Evolutionary conservation across 2,888 invertebrate species (phyloP), one percentile per base, ranked within the genome.

Genomic region (Lasioglossum malachurum): DNA sequence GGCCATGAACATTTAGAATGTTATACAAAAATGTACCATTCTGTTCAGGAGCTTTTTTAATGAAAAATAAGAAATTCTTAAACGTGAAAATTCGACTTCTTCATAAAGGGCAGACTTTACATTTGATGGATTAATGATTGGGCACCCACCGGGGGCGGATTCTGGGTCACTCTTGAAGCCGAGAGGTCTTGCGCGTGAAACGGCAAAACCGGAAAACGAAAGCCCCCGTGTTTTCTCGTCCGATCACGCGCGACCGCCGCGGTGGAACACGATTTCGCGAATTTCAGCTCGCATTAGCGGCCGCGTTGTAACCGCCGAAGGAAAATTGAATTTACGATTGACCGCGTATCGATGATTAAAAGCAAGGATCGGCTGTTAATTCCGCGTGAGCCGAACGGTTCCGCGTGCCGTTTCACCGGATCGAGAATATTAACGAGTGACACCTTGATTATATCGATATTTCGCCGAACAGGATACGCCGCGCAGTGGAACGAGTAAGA

Each of bases 401-500:
- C 75, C 71, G 57, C 57, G 83, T 82, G 57, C 75, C 83, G n/a
- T 75, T 82, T 75, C 69, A 60, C 69, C 31, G 31, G 57, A 46
- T 71, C 83, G 75, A 57, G 71, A 74, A 71, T 82, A 44, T 83
- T 82, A 75, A 75, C 75, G 83, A 82, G 64, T 27, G 69, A 82
- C 74, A 57, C 53, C 60, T 57, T 57, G 83, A 71, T 75, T 82
- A 60, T 60, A 83, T 82, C 75, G 75, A 83, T 82, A 83, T 83
- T 82, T 83, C 71, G 69, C 38, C 74, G 74, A 83, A 83, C 75
- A 31, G 82, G 75, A 83, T 74, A 74, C 73, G 41, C 73, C 44
- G 41, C 27, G 49, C 8, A 31, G 16, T 60, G 27, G 73, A 57
- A 57, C 53, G 53, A 57, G 53, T 57, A 57, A 57, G 53, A 57